Evolutionary conservation across 2,797 vertebrate species (phyloP).

Genomic region (Neoniphon sammara): DNA sequence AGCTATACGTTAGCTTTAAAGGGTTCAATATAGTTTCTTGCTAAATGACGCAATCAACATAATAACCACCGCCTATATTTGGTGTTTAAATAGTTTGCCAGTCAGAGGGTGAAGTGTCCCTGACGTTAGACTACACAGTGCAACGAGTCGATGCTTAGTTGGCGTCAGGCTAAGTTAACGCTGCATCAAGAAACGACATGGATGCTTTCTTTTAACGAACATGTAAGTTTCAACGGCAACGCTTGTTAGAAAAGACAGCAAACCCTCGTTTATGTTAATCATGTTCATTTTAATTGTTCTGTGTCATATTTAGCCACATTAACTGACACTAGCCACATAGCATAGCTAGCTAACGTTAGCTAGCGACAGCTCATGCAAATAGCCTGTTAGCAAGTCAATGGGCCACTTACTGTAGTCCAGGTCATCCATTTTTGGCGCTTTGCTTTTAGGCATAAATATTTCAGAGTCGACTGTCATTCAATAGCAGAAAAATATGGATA

Average conservation of each 20-base stretch:
- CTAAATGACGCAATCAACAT: neutral
- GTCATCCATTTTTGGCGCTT: slow-evolving; percentile 90
- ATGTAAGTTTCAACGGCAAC: fast-evolving
- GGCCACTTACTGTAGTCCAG: slow-evolving; percentile 88
- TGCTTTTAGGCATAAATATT: slow-evolving; percentile 90
- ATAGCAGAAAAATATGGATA: slow-evolving; percentile 81
- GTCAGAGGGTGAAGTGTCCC: slow-evolving; percentile 6
- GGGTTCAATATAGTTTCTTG: neutral
- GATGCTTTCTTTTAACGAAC: too few relatives aligned
- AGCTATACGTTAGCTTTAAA: slow-evolving; percentile 1
- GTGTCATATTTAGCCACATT: slow-evolving; percentile 40
- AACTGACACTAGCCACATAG: slow-evolving; percentile 36
- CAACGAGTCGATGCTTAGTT: slow-evolving; percentile 55
- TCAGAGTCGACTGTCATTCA: slow-evolving; percentile 89
- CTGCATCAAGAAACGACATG: neutral
- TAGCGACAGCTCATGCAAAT: slow-evolving; percentile 35
- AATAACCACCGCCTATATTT: too few relatives aligned
- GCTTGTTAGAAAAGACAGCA: neutral
- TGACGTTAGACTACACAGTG: slow-evolving; percentile 23
- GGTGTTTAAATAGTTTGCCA: neutral
- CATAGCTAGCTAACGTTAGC: slow-evolving; percentile 64
- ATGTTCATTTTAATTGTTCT: neutral
- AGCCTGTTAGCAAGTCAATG: slow-evolving; percentile 25
- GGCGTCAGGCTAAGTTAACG: slow-evolving; percentile 21
- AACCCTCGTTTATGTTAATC: fast-evolving